Evolutionary conservation across 2,888 invertebrate species (phyloP), one percentile per base, ranked within the genome.

Genomic region (Andrena praecox): DNA sequence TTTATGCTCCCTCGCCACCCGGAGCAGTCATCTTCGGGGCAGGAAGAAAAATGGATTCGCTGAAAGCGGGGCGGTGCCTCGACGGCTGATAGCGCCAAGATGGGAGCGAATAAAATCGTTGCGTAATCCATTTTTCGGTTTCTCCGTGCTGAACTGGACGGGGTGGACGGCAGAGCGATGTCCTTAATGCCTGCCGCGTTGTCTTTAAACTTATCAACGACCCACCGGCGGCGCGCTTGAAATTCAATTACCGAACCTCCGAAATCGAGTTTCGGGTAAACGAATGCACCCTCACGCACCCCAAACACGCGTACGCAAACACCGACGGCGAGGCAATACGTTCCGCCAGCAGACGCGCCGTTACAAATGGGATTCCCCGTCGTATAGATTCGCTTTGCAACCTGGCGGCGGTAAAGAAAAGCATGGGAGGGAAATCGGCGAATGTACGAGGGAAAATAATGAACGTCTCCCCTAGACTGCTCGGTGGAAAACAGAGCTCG

Each of bases 181-280:
- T 33, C n/a, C 20, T 54, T 35, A 24, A 63, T 29, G 54, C 24
- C 66, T 16, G 3, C 52, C 10, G 27, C 70, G n/a, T 76, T 62
- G 77, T 29, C 72, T 66, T 76, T 67, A 69, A 73, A 64, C 69
- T 62, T 75, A 76, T 72, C 72, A 54, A 20, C 59, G 66, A 27
- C 59, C 69, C 27, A 54, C 63, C 63, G 77, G 67, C 59, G 66
- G 73, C 63, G 68, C 67, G 76, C 78, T 87, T 63, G 84, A 87
- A 84, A 89, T 89, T 88, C 85, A 86, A 90, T 90, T 85, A 88
- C 78, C 69, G 60, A 76, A 80, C 75, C 79, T 74, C 70, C 80
- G 82, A 82, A 90, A 90, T 90, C 85, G 87, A 89, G 77, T 90
- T 90, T 87, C 84, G 67, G 77, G 78, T 85, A 84, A 89, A 88